These are phyloP conservation scores for Forbesichthys papilliferus DNA, from an alignment of 2,113 vertebrate genomes.

Conservation along the genomic window DNA sequence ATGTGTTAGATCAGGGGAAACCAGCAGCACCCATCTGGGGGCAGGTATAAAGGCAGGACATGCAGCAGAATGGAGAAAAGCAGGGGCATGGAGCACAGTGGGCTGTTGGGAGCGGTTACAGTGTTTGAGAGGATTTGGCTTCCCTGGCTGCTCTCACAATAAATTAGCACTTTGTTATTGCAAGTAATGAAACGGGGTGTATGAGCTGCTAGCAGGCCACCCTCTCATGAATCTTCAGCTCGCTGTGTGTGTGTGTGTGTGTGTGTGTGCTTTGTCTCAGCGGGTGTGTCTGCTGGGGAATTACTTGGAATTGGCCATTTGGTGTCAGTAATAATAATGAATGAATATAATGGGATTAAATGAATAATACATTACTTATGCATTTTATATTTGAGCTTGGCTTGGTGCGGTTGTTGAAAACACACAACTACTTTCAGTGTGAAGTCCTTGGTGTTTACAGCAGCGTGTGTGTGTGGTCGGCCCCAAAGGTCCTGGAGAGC, in stretches of 20 bases:
- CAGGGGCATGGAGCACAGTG: not conserved
- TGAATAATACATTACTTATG: too few species aligned
- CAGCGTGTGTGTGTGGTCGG: not conserved
- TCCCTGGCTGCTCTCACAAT: conserved; percentile 32
- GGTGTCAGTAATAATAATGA: too few species aligned
- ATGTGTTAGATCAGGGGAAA: too few species aligned
- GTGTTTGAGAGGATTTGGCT: conserved; percentile 12
- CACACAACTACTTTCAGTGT: too few species aligned
- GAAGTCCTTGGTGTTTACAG: not conserved
- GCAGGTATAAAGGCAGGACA: not conserved
- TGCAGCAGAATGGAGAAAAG: not conserved
- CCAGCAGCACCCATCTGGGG: too few species aligned
- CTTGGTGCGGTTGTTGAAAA: too few species aligned
- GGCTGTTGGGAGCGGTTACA: not conserved
- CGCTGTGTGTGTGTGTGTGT: conserved; percentile 23
- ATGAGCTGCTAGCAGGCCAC: conserved; percentile 16
- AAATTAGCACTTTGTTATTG: conserved; percentile 38
- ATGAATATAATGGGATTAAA: too few species aligned
- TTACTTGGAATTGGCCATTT: too few species aligned
- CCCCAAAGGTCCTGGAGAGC: conserved; percentile 90
- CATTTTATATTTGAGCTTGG: too few species aligned
- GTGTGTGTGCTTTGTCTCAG: not conserved
- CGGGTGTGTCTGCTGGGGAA: too few species aligned
- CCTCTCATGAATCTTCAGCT: conserved; percentile 39
- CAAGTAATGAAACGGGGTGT: conserved; percentile 30